Base-by-base conservation (phyloP, 2,113 vertebrate species). In the Dipodomys ordii region DNA sequence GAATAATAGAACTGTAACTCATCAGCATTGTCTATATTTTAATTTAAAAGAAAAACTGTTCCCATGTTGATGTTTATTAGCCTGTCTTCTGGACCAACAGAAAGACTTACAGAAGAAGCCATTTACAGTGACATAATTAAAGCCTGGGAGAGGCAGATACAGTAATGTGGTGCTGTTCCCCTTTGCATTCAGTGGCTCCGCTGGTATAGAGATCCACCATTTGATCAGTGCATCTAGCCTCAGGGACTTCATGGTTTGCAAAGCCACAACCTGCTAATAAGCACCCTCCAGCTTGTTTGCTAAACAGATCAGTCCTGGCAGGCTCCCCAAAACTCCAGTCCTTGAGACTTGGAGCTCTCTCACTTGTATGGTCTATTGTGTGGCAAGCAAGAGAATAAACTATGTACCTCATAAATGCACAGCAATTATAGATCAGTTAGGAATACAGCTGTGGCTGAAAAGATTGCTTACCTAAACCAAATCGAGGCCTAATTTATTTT, bases 251-350 rank as follows among this genome's bases (percentile, higher is more conserved):
- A 98, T 78, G 96, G 97, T 95, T 98, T 98, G 97, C 97, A 98
- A 57, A 98, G 97, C 97, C 98, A 97, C 98, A 98, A 96, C 97
- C 91, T 98, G 96, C 98, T 98, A 98, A 98, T 98, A 98, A 98
- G 98, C 97, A 98, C 97, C 98, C 98, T 98, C 96, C 97, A 98
- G 98, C 98, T 98, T 98, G 98, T 98, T 98, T 98, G 98, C 97
- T 98, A 98, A 98, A 98, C 97, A 98, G 97, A 98, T 97, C 97
- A 88, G 97, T 85, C 94, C 98, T 98, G 98, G 98, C 98, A 98
- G 95, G 92, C 97, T 96, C 97, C 98, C 98, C 98, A 96, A 92
- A 97, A 96, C 96, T 97, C 96, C 82, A 97, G 96, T 96, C 97
- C 98, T 98, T 98, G 98, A 98, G 98, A 98, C 97, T 97, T 97